Evolutionary conservation across 1,140 invertebrate genomes (phyloP).

Genomic region (Nebria ingens): DNA sequence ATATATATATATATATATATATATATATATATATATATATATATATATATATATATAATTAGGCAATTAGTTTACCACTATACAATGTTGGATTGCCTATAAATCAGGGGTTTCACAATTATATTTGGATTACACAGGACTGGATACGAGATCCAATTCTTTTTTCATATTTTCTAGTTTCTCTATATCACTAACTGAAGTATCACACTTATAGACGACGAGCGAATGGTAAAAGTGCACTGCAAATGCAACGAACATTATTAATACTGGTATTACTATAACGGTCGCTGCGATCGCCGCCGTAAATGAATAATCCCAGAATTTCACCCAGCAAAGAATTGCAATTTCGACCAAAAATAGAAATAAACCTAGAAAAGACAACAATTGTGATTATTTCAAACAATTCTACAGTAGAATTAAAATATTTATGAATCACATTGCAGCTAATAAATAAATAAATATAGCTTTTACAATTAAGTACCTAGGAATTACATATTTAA

Average conservation of each 20-base stretch:
- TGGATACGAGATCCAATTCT: conserved; percentile 48
- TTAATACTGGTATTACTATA: conserved; percentile 79
- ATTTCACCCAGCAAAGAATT: conserved; percentile 84
- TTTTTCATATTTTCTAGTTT: conserved; percentile 60
- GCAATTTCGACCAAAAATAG: conserved; percentile 69
- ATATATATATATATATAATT: too few relatives aligned
- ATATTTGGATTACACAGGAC: conserved; percentile 21
- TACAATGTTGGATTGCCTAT: too few relatives aligned
- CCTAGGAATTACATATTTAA: too few relatives aligned
- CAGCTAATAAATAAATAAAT: too few relatives aligned
- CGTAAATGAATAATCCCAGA: conserved; percentile 68
- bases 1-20: too few relatives aligned
- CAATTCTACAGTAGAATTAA: too few relatives aligned
- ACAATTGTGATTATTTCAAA: too few relatives aligned
- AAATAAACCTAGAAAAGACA: conserved; percentile 57
- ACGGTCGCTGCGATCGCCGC: conserved; percentile 74
- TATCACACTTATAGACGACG: conserved; percentile 70
- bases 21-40: too few relatives aligned
- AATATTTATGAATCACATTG: too few relatives aligned
- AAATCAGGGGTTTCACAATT: too few relatives aligned
- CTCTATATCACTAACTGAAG: conserved; percentile 53
- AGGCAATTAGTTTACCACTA: too few relatives aligned
- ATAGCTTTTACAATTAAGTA: too few relatives aligned
- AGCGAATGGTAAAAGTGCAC: conserved; percentile 83
- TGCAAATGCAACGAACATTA: conserved; percentile 79